Base-by-base conservation (phyloP, 2,797 vertebrate genomes). In the Mus minutoides region DNA sequence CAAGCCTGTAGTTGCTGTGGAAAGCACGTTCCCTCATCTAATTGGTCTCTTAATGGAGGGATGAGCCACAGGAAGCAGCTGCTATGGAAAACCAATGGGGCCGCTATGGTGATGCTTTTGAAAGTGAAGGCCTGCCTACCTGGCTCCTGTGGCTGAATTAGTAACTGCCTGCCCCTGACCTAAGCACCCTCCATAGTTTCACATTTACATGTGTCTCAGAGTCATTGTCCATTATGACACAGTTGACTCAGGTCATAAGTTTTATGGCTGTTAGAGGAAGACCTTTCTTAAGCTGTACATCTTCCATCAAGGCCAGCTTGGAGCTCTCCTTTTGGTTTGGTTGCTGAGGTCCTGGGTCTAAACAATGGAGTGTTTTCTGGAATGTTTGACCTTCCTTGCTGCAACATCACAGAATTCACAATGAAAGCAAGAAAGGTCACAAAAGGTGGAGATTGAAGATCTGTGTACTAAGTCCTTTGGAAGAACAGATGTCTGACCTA, bases 1-100 rank as follows among this genome's bases (percentile, higher is more conserved):
- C 56, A 92, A 92, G 43, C 46, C n/a, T 91, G 60, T 71, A 88
- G 4, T 77, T 2, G 22, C 10, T 13, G 4, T 69, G 46, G 60
- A 37, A 94, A 91, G 49, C 21, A 89, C 82, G 90, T 79, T 11
- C 37, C 64, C 43, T 91, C 29, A 34, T 37, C 58, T 90, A 58
- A 95, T 95, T 95, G 91, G 93, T 19, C 54, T 96, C 64, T 94
- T 96, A 43, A 0, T 85, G 1, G 16, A 71, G 34, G 43, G 49
- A 77, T 37, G 58, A 95, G 37, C 24, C 82, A 82, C 46, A 85
- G 40, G 58, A 60, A 60, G 75, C 93, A 78, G 82, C 78, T 92
- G 88, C 60, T 58, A 43, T 40, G 56, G 60, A 88, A 95, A 56
- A 76, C 73, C 93, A 92, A 49, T 94, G 87, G 85, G 73, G 77